These are phyloP conservation scores for Lepisosteus osseus DNA, from an alignment of 2,113 vertebrate species.

Conservation along the genomic window DNA sequence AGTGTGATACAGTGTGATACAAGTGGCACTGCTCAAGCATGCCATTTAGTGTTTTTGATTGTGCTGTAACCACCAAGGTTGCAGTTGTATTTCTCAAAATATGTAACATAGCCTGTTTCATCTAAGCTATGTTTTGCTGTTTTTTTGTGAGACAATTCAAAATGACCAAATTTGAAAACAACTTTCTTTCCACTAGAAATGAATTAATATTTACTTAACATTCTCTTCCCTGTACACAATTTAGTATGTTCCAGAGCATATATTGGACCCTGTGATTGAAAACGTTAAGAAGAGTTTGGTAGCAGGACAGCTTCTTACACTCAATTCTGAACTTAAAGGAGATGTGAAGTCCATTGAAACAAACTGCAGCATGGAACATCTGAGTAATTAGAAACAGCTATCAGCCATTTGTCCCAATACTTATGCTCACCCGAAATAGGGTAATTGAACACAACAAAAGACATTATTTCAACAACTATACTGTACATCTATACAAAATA, in stretches of 20 bases:
- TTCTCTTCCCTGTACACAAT: constrained; percentile 7
- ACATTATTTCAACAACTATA: constrained; percentile 7
- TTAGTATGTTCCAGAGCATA: neutral
- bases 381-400: neutral
- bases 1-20: too few relatives aligned
- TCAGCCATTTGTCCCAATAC: too few relatives aligned
- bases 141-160: neutral
- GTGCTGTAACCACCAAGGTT: too few relatives aligned
- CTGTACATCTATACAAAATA: neutral
- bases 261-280: constrained; percentile 5
- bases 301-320: constrained; percentile 26
- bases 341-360: constrained; percentile 10
- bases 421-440: neutral
- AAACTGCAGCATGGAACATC: constrained; percentile 10
- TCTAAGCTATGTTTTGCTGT: neutral
- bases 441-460: neutral
- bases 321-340: constrained; percentile 21
- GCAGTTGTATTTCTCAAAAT: too few relatives aligned
- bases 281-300: constrained; percentile 23
- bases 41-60: too few relatives aligned
- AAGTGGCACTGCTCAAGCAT: too few relatives aligned
- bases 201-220: neutral
- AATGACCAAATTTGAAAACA: too few relatives aligned
- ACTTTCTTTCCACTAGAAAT: neutral
- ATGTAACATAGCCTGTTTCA: neutral